Base-by-base conservation (phyloP, 2,113 vertebrate genomes). In the Periophthalmodon schlosseri region DNA sequence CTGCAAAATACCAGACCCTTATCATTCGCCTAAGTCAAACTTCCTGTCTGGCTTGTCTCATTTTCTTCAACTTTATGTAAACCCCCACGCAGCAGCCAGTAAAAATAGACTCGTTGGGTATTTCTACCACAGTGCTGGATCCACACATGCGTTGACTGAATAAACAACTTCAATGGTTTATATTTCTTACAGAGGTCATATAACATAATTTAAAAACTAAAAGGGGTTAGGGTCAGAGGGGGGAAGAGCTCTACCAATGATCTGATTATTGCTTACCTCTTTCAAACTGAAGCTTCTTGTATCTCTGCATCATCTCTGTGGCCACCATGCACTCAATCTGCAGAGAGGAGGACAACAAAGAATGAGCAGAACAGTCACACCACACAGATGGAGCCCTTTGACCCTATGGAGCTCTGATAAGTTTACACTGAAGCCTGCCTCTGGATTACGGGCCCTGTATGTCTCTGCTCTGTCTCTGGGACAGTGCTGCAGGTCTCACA, bases 311-410 rank as follows among this genome's bases (percentile, higher is more conserved):
- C 82, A 97, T 96, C 86, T 98, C 96, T 16, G 95, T 93, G 0
- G 96, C 96, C 84, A 99, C 98, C 95, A 99, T 96, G 89, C 95
- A 97, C 87, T 99, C 98, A 68, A 99, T 99, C 98, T 99, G 54
- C 72, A 77, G 65, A 72, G 77, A 72, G 34, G 50, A 39, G 50
- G 23, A 70, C 58, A 69, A 6, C 2, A 83, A 69, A 76, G 79
- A 77, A 67, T 77, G 50, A 66, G 36, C 34, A 61, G 78, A 77
- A 76, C 71, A 56, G 82, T 16, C 13, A 33, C 0, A 2, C 0
- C 56, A 21, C 12, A 60, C 11, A 60, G 21, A 28, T 13, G 15
- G 21, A 57, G n/a, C n/a, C 54, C 54, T 57, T 57, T 56, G 8
- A 57, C 21, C 6, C 23, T 24, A 21, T 9, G 11, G 23, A 60